Base-by-base conservation (phyloP, 2,888 invertebrate genomes). In the Pollenia angustigena region DNA sequence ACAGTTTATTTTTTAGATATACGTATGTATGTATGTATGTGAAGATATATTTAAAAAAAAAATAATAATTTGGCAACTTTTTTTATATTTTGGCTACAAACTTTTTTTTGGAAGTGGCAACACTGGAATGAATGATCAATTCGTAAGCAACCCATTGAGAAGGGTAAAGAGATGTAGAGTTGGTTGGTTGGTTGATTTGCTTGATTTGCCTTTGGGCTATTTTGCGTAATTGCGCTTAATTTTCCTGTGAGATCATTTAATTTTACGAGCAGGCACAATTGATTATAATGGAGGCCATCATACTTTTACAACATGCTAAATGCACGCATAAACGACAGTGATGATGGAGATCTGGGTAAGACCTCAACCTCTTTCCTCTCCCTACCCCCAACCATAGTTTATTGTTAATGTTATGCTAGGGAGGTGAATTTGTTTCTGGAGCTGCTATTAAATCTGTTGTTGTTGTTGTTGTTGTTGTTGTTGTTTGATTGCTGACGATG, bases 201-300 rank as follows among this genome's bases (percentile, higher is more conserved):
- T 68, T 83, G 81, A 87, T 79, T 87, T 85, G 87, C 88, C 89
- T 89, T 87, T 85, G 84, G 89, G 89, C 88, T 86, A 88, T 88
- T 89, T 88, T 90, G 90, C 91, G 92, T 92, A 92, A 92, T 92
- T 92, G 92, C 91, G 92, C 92, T 92, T 92, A 92, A 92, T 92
- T 92, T 91, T 92, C 91, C 92, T 91, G 91, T 92, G 91, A 92
- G 92, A 92, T 92, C 93, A 91, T 92, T 92, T 92, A 92, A 91
- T 92, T 92, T 92, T 93, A 92, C 93, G 92, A 93, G 90, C 93
- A 91, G 91, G 91, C 92, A 84, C 87, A 92, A 92, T 92, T 92
- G 93, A 92, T 93, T 93, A 92, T 93, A 92, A 92, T 92, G 92
- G 90, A 90, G 91, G 91, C 88, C 89, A 92, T 92, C 92, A 92